phyloP scores from a whole-genome alignment of 1,140 invertebrate species.

The Panagrolaimus sp. region DNA sequence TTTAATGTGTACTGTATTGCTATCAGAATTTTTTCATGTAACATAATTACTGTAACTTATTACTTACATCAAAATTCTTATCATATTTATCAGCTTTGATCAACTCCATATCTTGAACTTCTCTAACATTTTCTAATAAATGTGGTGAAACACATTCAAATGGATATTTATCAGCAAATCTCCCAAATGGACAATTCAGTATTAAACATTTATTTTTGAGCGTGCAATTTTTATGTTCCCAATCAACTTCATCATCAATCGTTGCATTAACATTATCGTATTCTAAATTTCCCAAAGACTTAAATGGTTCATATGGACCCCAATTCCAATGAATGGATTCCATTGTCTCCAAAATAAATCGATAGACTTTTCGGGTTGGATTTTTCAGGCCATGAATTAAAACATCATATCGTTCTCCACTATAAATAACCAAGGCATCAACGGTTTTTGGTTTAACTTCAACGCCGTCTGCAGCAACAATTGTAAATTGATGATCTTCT shows the following conservation, averaged over 20 bases:
- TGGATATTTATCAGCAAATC: constrained; percentile 33
- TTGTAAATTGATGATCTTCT: constrained; percentile 47
- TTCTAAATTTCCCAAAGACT: constrained; percentile 41
- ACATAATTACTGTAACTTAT: background rate
- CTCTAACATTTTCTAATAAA: constrained; percentile 36
- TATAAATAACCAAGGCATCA: constrained; percentile 48
- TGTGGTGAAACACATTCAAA: constrained; percentile 43
- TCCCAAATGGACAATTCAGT: constrained; percentile 50
- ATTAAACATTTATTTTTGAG: constrained; percentile 32
- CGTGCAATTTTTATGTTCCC: constrained; percentile 43
- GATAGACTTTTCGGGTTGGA: constrained; percentile 42
- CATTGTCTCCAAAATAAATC: constrained; percentile 50
- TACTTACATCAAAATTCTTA: constrained; percentile 30
- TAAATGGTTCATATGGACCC: background rate
- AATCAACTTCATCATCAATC: constrained; percentile 41
- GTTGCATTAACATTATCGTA: constrained; percentile 34
- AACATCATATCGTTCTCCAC: constrained; percentile 55
- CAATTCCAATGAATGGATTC: constrained; percentile 35
- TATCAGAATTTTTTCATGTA: too few relatives aligned
- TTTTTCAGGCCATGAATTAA: constrained; percentile 40
- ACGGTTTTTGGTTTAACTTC: constrained; percentile 42
- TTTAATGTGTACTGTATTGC: too few relatives aligned
- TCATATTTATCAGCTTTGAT: constrained; percentile 42
- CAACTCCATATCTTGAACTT: constrained; percentile 40
- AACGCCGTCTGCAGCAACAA: constrained; percentile 51